phyloP scores from a whole-genome alignment of 2,888 invertebrate species.

The Anorthoa munda region DNA sequence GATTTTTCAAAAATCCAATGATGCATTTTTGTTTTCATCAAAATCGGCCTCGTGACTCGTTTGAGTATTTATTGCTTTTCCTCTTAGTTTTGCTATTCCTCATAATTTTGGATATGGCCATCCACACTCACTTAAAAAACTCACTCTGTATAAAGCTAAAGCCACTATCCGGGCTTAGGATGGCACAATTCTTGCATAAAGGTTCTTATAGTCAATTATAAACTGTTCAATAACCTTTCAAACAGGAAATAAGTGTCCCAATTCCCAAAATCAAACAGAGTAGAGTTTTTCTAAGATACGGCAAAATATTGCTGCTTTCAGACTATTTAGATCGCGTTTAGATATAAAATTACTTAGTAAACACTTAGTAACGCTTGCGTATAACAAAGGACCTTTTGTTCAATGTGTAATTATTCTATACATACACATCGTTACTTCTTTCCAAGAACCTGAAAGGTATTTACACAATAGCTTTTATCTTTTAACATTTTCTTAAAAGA shows the following conservation, averaged over 20 bases:
- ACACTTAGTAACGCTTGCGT: background rate
- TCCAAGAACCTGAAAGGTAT: slow-evolving; percentile 9
- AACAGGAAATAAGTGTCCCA: background rate
- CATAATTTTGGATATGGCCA: too few species aligned
- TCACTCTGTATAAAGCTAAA: too few species aligned
- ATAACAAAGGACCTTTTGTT: background rate
- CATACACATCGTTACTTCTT: background rate
- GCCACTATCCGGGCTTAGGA: too few species aligned
- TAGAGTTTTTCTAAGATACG: background rate
- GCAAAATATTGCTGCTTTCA: background rate
- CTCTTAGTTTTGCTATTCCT: too few species aligned
- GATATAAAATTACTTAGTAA: background rate
- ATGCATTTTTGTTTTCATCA: too few species aligned
- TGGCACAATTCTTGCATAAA: too few species aligned
- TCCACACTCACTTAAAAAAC: too few species aligned
- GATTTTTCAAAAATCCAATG: too few species aligned
- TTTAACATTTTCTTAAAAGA: slow-evolving; percentile 19
- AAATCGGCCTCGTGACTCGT: too few species aligned
- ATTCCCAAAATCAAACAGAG: background rate
- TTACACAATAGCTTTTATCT: slow-evolving; percentile 37
- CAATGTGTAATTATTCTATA: background rate
- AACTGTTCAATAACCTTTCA: background rate
- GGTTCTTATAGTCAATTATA: too few species aligned
- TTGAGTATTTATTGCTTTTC: too few species aligned
- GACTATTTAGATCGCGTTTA: background rate